Percentiles rank a stretch among this genome's conserved stretches.
Conservation (phyloP, 2,888 invertebrate species). For the Athalia cordata region DNA sequence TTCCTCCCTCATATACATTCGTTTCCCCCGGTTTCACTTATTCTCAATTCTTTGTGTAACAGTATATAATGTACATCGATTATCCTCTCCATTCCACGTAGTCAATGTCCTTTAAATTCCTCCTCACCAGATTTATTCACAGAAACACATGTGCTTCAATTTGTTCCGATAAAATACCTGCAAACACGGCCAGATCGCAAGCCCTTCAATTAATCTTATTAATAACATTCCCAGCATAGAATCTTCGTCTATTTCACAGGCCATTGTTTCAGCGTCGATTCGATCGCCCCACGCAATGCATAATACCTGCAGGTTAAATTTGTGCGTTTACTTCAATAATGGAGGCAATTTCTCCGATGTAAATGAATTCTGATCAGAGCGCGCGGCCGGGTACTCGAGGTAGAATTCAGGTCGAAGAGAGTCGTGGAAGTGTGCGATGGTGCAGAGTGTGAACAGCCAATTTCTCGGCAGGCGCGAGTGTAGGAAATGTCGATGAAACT, state of each 20-base stretch:
- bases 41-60: neutral
- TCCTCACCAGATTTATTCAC: no score
- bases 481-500: slow-evolving; percentile 48
- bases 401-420: slow-evolving; percentile 19
- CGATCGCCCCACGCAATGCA: neutral
- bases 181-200: neutral
- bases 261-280: slow-evolving; percentile 33
- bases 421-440: slow-evolving; percentile 9
- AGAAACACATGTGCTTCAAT: neutral
- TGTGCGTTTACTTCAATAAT: slow-evolving; percentile 29
- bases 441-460: slow-evolving; percentile 52
- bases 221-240: slow-evolving; percentile 4
- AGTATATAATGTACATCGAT: neutral
- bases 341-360: slow-evolving; percentile 59
- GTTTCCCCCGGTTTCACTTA: neutral
- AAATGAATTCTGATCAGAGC: slow-evolving; percentile 59
- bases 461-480: slow-evolving; percentile 54
- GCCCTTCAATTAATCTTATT: slow-evolving; percentile 8
- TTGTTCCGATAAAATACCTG: slow-evolving; percentile 1
- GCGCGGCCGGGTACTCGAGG: neutral
- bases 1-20: neutral
- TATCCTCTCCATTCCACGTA: neutral
- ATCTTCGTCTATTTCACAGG: slow-evolving; percentile 34
- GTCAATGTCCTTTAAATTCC: neutral
- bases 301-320: slow-evolving; percentile 23